Conservation (phyloP, 1,140 invertebrate genomes). For the Wiebesia pumilae region DNA sequence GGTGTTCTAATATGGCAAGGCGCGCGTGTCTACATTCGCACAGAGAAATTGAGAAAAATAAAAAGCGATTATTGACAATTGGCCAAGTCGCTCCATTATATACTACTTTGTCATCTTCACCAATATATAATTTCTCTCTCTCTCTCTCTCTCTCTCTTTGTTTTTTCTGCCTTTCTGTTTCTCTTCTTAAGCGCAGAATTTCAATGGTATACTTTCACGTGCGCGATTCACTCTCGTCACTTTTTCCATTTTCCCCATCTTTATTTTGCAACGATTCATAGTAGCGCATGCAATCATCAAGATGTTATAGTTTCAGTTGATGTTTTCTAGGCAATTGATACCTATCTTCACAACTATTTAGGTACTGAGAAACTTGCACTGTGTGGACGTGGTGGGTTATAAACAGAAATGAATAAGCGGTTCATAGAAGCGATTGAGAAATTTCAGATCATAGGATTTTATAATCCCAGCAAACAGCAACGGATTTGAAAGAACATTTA, state of each 20-base stretch:
- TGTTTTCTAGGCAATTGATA: background rate
- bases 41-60: conserved; percentile 14
- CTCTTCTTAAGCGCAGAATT: background rate
- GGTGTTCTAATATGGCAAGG: conserved; percentile 8
- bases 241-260: background rate
- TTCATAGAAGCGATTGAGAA: background rate
- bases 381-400: background rate
- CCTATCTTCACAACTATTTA: background rate
- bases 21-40: background rate
- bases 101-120: conserved; percentile 7
- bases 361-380: background rate
- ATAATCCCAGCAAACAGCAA: background rate
- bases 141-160: background rate
- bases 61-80: conserved; percentile 21
- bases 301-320: background rate
- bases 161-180: background rate
- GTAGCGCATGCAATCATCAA: conserved; percentile 10
- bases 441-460: background rate
- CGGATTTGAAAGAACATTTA: background rate
- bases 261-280: conserved; percentile 19
- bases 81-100: background rate
- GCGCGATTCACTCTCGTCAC: background rate
- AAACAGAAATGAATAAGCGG: background rate
- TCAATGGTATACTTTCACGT: conserved; percentile 38
- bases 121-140: background rate